Conservation (phyloP, 2,797 vertebrate species). For the Lacerta agilis region DNA sequence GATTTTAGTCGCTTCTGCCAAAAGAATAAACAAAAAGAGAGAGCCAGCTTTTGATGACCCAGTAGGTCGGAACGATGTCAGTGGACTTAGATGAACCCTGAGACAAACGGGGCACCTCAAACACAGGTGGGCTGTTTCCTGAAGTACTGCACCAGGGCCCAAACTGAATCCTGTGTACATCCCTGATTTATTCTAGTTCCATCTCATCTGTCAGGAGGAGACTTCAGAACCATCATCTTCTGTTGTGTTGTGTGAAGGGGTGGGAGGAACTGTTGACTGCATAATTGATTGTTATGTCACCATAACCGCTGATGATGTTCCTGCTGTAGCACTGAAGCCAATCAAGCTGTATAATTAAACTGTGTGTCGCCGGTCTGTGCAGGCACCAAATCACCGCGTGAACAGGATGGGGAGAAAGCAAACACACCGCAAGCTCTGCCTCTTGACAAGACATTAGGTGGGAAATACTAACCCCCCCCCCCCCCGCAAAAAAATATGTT, state of each 20-base stretch:
- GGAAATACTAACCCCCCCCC: slow-evolving; percentile 15
- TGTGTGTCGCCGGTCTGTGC: slow-evolving; percentile 49
- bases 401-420: slow-evolving; percentile 30
- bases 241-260: slow-evolving; percentile 51
- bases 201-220: slow-evolving; percentile 55
- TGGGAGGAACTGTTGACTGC: slow-evolving; percentile 60
- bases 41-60: too few species aligned
- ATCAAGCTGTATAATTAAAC: slow-evolving; percentile 66
- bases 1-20: too few species aligned
- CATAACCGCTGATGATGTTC: slow-evolving; percentile 66
- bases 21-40: too few species aligned
- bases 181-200: slow-evolving; percentile 31
- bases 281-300: slow-evolving; percentile 63
- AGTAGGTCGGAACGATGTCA: too few species aligned
- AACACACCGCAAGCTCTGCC: slow-evolving; percentile 51
- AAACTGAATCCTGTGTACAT: too few species aligned
- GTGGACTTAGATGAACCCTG: too few species aligned
- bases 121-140: too few species aligned
- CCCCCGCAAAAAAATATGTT: slow-evolving; percentile 55
- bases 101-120: too few species aligned
- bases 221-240: slow-evolving; percentile 50
- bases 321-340: slow-evolving; percentile 66
- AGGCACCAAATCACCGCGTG: slow-evolving; percentile 64
- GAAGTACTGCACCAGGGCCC: too few species aligned
- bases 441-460: slow-evolving; percentile 51